Evolutionary conservation across 2,888 invertebrate genomes (phyloP), one percentile per base, ranked within the genome.

Genomic region (Arge pagana): DNA sequence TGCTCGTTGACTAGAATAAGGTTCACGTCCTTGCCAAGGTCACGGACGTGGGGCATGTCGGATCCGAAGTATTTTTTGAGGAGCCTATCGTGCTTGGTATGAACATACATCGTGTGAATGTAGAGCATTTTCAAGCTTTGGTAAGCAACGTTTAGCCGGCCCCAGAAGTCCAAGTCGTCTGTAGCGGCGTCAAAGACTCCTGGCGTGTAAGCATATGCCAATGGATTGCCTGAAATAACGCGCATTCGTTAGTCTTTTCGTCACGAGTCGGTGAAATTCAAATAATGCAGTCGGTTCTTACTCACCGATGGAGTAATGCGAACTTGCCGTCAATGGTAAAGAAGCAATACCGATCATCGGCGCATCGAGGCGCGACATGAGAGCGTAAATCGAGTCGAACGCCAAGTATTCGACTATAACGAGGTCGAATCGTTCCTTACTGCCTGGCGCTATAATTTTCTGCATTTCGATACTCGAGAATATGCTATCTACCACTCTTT

Each of bases 201-300:
- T 6, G 49, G 49, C n/a, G 37, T 5, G 28, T 36, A 49, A 6
- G 28, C 4, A 2, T 24, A 15, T 5, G 18, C 26, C n/a, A 16
- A 4, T 26, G 36, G 37, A 49, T 37, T 49, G 10, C 49, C 49
- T 37, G n/a, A 37, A n/a, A n/a, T n/a, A n/a, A n/a, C n/a, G n/a
- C n/a, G n/a, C n/a, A n/a, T n/a, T n/a, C n/a, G n/a, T n/a, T n/a
- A n/a, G n/a, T n/a, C n/a, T n/a, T n/a, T n/a, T n/a, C n/a, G n/a
- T n/a, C n/a, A n/a, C n/a, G n/a, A n/a, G n/a, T n/a, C n/a, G n/a
- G n/a, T n/a, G n/a, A n/a, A n/a, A n/a, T n/a, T n/a, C n/a, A n/a
- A n/a, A n/a, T 26, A 10, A 3, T 18, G 16, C 21, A 6, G 15
- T 15, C 5, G 33, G 21, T n/a, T 40, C n/a, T n/a, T n/a, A n/a